Evolutionary conservation across 2,888 invertebrate genomes (phyloP), one percentile per base, ranked within the genome.

Genomic region (Monopis laevigella): DNA sequence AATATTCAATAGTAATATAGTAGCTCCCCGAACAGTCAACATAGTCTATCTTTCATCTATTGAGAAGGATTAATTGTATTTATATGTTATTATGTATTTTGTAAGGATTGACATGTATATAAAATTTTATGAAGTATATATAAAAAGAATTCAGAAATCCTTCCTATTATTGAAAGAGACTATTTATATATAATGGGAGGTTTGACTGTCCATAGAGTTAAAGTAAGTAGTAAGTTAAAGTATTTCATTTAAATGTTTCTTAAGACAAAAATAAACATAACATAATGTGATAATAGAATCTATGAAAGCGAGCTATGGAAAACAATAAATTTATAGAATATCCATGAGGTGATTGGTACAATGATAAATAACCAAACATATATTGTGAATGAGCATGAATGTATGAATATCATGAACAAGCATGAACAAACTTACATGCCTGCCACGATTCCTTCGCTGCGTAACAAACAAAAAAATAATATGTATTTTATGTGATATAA

Each of bases 401-500:
- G 14, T 32, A 30, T 26, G 30, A 32, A 11, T 13, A 30, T 28
- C 18, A 27, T 21, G 29, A 36, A 21, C 18, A 42, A 42, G 42
- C 38, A 42, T 42, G 38, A 42, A 27, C 18, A 39, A 58, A 85
- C 85, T 85, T 84, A 85, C 85, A 82, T 62, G 82, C 83, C 67
- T 84, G 86, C 88, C 88, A 88, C 51, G 86, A 83, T 81, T 87
- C 86, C 83, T 83, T 84, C 52, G 86, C 87, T 87, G 86, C 82
- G 65, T 68, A 59, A 56, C 67, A 64, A 71, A 67, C 48, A 56
- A 59, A 49, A 43, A 47, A 13, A 36, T 6, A 13, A 43, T 42
- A 29, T 48, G 41, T 44, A 40, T 27, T 48, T 43, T 8, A 40
- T 14, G 16, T 34, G n/a, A 5, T 14, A 7, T 14, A 16, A 16